phyloP scores from a whole-genome alignment of 2,888 invertebrate species.

The Standfussiana lucernea region DNA sequence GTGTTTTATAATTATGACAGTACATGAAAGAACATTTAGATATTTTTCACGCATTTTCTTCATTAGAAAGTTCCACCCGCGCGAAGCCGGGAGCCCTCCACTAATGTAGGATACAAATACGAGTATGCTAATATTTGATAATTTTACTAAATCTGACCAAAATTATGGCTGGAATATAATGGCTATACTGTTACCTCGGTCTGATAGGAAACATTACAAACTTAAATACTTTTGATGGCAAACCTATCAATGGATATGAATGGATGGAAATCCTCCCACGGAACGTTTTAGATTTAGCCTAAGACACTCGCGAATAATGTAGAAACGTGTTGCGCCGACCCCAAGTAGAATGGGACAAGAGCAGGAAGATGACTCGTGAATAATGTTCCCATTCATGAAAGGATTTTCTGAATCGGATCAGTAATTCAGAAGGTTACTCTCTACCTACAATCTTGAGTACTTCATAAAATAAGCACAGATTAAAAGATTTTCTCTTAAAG shows the following conservation, averaged over 20 bases:
- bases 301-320: neutral
- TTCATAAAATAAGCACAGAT: neutral
- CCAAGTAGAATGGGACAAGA: too few species aligned
- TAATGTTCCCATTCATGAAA: neutral
- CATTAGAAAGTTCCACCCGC: neutral
- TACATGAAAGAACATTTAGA: neutral
- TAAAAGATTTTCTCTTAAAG: neutral
- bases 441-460: neutral
- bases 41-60: neutral
- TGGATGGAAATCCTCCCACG: too few species aligned
- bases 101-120: neutral
- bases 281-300: too few species aligned
- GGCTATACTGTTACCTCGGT: neutral
- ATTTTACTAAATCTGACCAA: neutral
- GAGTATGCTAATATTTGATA: neutral
- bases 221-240: neutral
- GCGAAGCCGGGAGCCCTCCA: neutral
- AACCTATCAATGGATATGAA: too few species aligned
- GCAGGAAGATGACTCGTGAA: too few species aligned
- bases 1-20: too few species aligned
- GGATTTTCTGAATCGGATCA: neutral
- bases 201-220: neutral
- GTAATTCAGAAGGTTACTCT: too few species aligned
- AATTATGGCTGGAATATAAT: neutral
- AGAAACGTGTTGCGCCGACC: too few species aligned